Evolutionary conservation across 2,797 vertebrate genomes (phyloP).

Genomic region (Paramormyrops hopkinsi): DNA sequence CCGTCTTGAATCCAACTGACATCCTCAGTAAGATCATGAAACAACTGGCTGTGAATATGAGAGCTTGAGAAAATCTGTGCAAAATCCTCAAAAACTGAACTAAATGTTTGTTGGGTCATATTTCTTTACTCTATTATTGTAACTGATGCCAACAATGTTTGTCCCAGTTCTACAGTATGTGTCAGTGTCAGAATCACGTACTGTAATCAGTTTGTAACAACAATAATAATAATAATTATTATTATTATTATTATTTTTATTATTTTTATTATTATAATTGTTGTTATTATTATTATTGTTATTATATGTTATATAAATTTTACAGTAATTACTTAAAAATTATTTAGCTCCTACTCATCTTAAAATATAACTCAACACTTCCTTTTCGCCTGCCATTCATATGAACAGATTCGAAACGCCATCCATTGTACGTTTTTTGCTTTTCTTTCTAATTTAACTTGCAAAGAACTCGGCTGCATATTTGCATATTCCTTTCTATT

Average conservation of each 20-base stretch:
- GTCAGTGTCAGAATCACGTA: background rate
- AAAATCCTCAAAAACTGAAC: background rate
- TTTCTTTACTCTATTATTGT: background rate
- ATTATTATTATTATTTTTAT: background rate
- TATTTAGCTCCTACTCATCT: background rate
- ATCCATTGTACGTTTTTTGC: background rate
- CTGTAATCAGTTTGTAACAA: background rate
- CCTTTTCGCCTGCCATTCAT: background rate
- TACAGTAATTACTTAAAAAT: background rate
- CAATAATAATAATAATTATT: too few species aligned
- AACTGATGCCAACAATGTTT: background rate
- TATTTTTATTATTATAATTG: background rate
- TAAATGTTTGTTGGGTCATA: background rate
- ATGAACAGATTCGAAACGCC: background rate
- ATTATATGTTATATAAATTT: background rate
- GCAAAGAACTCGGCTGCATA: background rate
- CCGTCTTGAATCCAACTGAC: background rate
- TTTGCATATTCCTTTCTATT: background rate
- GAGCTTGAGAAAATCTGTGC: background rate
- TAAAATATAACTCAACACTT: background rate
- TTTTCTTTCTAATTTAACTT: background rate
- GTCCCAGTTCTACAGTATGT: background rate
- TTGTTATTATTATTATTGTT: background rate
- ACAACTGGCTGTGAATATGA: background rate
- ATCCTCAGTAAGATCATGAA: background rate